A percentile compares a stretch with the other conserved stretches of the same genome.
These are phyloP conservation scores for Actias luna DNA, from an alignment of 2,888 invertebrate species.

Conservation along the genomic window DNA sequence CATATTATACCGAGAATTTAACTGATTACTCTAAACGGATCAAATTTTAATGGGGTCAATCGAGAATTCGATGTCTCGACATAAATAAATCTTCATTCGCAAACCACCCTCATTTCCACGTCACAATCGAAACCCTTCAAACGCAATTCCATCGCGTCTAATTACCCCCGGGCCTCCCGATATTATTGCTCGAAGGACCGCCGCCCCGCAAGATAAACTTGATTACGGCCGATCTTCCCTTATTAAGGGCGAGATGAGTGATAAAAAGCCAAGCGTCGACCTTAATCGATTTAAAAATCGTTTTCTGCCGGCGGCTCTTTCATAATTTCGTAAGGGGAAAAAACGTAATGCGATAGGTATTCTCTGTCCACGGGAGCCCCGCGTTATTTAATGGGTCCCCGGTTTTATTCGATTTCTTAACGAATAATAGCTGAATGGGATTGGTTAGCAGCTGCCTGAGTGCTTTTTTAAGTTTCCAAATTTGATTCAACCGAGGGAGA, in stretches of 20 bases:
- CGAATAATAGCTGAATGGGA: constrained; percentile 16
- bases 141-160: constrained; percentile 20
- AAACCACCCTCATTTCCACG: constrained; percentile 24
- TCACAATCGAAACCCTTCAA: constrained; percentile 27
- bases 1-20: background rate
- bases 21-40: background rate
- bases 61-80: background rate
- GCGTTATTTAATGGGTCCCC: constrained; percentile 15
- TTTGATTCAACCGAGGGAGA: background rate
- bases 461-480: constrained; percentile 13
- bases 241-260: constrained; percentile 34
- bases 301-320: constrained; percentile 32
- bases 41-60: background rate
- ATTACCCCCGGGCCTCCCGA: constrained; percentile 13
- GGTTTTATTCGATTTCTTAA: constrained; percentile 15
- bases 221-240: constrained; percentile 40
- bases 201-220: constrained; percentile 46
- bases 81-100: background rate
- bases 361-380: constrained; percentile 11
- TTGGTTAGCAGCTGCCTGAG: constrained; percentile 7
- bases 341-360: constrained; percentile 20
- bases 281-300: constrained; percentile 37
- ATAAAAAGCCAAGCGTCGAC: constrained; percentile 34
- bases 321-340: constrained; percentile 23
- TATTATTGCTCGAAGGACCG: constrained; percentile 21